Base-by-base conservation (phyloP, 2,113 vertebrate genomes). In the Poecile atricapillus region DNA sequence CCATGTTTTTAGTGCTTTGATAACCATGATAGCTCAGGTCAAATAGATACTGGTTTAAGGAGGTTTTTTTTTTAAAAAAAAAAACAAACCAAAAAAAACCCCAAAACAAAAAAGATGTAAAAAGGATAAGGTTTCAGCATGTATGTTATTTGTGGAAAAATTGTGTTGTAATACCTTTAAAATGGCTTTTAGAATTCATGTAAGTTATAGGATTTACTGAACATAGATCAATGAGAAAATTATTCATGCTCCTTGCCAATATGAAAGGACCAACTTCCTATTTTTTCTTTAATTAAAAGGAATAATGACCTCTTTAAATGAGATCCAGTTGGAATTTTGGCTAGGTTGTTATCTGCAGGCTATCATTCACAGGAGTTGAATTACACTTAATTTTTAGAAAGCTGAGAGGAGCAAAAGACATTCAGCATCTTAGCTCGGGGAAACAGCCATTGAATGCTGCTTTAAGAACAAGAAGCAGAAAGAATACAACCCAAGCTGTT, bases 381-480 rank as follows among this genome's bases (percentile, higher is more conserved):
- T 82, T 83, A 74, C 30, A 65, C 44, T 71, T 68, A 44, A 64
- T 73, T 94, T 94, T 94, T 77, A 83, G 84, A 89, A 89, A 92
- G 41, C 31, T 93, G 69, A 84, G 56, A 70, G 18, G 33, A 74
- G 43, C 70, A 83, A 85, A 86, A 74, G 59, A 23, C 31, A 37
- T 82, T 90, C 55, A 70, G 75, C 60, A 68, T 47, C 46, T 86
- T 63, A 60, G n/a, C 15, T 8, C 11, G 46, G 33, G 30, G 64
- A 74, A 86, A 59, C 59, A 55, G 52, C 20, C 41, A 30, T n/a
- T 1, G 1, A 90, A 93, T 56, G 39, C 50, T 77, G 50, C 63
- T 82, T 76, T 93, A 75, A 93, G 90, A 75, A 41, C 1, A 22
- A 83, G 19, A 46, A 69, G 76, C n/a, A 92, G 64, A 83, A 93